phyloP scores from a whole-genome alignment of 2,888 invertebrate genomes.

The Ptilodon capucinus region DNA sequence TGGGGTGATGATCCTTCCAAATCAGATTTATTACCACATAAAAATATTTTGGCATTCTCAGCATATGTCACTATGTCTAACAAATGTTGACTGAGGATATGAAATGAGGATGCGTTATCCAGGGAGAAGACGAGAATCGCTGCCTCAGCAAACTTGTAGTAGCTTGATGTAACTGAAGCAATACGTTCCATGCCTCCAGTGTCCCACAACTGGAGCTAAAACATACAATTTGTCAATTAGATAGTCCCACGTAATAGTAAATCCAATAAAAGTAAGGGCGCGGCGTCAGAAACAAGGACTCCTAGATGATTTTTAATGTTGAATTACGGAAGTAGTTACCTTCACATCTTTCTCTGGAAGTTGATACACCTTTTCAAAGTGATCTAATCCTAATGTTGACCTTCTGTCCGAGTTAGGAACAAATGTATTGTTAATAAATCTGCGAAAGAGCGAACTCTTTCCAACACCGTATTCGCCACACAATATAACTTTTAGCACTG shows the following conservation, averaged over 20 bases:
- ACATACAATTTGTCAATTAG: slow-evolving; percentile 8
- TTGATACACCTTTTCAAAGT: slow-evolving; percentile 91
- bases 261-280: slow-evolving; percentile 7
- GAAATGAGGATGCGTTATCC: slow-evolving; percentile 96
- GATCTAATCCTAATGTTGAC: slow-evolving; percentile 95
- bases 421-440: slow-evolving; percentile 95
- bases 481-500: slow-evolving; percentile 95
- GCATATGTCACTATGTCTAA: slow-evolving; percentile 96
- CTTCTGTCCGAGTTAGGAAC: slow-evolving; percentile 91
- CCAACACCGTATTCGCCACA: slow-evolving; percentile 98
- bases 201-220: slow-evolving; percentile 96
- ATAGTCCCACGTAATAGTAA: slow-evolving; percentile 1
- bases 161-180: slow-evolving; percentile 96
- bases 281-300: background rate
- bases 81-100: slow-evolving; percentile 94
- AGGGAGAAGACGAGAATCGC: slow-evolving; percentile 95
- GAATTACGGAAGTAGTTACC: slow-evolving; percentile 66
- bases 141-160: slow-evolving; percentile 97
- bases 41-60: slow-evolving; percentile 96
- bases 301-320: background rate
- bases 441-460: slow-evolving; percentile 95
- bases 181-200: slow-evolving; percentile 98
- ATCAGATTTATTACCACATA: slow-evolving; percentile 96
- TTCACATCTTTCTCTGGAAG: slow-evolving; percentile 90
- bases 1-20: slow-evolving; percentile 88